These are phyloP conservation scores for Argyrosomus japonicus DNA, from an alignment of 2,113 vertebrate species.

Conservation along the genomic window DNA sequence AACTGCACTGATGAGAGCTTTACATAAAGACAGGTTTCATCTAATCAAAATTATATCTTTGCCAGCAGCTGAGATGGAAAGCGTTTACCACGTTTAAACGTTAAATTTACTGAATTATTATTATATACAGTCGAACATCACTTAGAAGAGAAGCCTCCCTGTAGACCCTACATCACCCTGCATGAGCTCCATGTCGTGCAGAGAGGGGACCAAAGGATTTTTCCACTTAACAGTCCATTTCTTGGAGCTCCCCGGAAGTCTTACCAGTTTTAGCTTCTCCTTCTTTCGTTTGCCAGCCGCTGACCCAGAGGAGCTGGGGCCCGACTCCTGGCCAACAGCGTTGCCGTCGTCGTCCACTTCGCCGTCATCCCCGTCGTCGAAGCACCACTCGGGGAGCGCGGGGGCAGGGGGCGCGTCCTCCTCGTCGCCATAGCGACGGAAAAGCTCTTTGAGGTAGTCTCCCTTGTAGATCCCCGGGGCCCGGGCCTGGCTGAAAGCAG, in stretches of 20 bases:
- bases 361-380: constrained; percentile 92
- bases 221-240: constrained; percentile 59
- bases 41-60: constrained; percentile 21
- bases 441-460: constrained; percentile 98
- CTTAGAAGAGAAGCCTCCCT: constrained; percentile 13
- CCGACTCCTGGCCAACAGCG: constrained; percentile 87
- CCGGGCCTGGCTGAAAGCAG: constrained; percentile 92
- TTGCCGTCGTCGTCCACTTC: constrained; percentile 89
- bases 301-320: constrained; percentile 93
- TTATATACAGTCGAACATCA: constrained; percentile 7
- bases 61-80: constrained; percentile 6
- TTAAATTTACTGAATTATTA: constrained; percentile 18
- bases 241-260: constrained; percentile 41
- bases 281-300: constrained; percentile 91
- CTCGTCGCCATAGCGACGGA: constrained; percentile 94
- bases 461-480: constrained; percentile 98
- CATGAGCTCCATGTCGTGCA: constrained; percentile 19
- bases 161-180: constrained; percentile 15
- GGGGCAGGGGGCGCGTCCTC: constrained; percentile 93
- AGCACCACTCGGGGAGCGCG: constrained; percentile 95
- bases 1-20: constrained; percentile 28
- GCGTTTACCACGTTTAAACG: constrained; percentile 9
- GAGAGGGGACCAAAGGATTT: not conserved
- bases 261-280: constrained; percentile 95
- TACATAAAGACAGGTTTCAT: constrained; percentile 19